Evolutionary conservation across 2,888 invertebrate species (phyloP), one percentile per base, ranked within the genome.

Genomic region (Metallyticus violacea): DNA sequence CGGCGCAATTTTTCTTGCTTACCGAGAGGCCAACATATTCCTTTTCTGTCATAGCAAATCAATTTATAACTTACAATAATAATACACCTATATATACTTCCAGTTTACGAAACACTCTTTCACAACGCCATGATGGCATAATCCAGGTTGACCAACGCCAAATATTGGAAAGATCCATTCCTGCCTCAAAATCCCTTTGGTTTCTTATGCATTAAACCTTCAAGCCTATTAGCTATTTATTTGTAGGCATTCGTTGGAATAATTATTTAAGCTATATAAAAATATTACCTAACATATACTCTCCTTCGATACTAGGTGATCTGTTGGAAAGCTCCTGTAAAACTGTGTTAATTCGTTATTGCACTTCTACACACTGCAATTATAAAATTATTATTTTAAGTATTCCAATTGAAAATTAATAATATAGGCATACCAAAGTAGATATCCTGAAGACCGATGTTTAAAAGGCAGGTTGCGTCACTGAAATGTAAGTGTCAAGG

Each of bases 1-100:
- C 9, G 22, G 2, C 22, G 22, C 22, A 76, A 22, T 1, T 25
- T 22, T 28, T n/a, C 40, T 40, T 81, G 88, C 88, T 85, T 87
- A 88, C 88, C 85, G 88, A 88, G 28, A 88, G 85, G n/a, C 88
- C 88, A 4, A 81, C 87, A 86, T 88, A 87, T 81, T 88, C 88
- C 86, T 88, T 88, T 79, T 88, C 88, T 76, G 88, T 87, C 88
- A 88, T 88, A n/a, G 26, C 86, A n/a, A 85, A n/a, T 22, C n/a
- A 5, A 76, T 79, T 27, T 26, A 86, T 62, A 15, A 5, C 40
- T 15, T 62, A 15, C 1, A 62, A 4, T 1, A 22, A 4, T 1
- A 15, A 15, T 15, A 62, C 22, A 15, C 40, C n/a, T n/a, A n/a
- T n/a, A n/a, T n/a, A n/a, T n/a, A n/a, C n/a, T n/a, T n/a, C 22